phyloP scores from a whole-genome alignment of 2,888 invertebrate species.

The Mesodorylaimus sp. region DNA sequence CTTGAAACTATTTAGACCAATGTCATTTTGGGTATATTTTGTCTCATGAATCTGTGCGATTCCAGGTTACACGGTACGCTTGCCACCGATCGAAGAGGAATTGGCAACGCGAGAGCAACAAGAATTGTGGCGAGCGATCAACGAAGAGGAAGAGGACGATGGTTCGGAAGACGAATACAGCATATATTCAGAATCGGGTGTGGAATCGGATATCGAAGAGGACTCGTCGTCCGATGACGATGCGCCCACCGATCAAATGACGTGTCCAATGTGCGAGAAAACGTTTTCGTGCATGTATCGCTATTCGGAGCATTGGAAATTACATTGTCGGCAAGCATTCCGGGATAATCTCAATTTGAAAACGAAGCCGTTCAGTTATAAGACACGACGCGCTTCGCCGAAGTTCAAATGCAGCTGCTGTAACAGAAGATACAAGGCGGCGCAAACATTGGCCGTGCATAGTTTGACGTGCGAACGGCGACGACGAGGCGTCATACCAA shows the following conservation, averaged over 20 bases:
- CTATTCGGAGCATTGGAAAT: slow-evolving; percentile 7
- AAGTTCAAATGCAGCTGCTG: not conserved
- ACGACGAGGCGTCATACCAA: not conserved
- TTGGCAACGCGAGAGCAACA: not conserved
- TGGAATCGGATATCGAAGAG: slow-evolving; percentile 7
- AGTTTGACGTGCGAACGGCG: not conserved
- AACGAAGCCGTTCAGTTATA: not conserved
- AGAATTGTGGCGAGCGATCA: not conserved
- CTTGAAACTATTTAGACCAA: no score
- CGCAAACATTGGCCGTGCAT: not conserved
- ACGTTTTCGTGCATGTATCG: slow-evolving; percentile 5
- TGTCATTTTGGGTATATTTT: no score
- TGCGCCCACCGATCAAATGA: slow-evolving; percentile 1
- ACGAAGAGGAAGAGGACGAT: not conserved
- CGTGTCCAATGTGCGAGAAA: slow-evolving; percentile 9
- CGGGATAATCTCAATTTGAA: not conserved
- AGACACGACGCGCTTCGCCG: not conserved
- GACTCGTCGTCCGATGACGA: slow-evolving; percentile 1
- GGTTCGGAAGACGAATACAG: slow-evolving; percentile 7
- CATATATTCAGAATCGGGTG: slow-evolving; percentile 9
- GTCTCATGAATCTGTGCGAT: no score
- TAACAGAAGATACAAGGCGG: not conserved
- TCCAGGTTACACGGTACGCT: not conserved
- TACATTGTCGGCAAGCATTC: not conserved
- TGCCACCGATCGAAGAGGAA: not conserved